Conservation (phyloP, 2,888 invertebrate species). For the Polylopha cassiicola region DNA sequence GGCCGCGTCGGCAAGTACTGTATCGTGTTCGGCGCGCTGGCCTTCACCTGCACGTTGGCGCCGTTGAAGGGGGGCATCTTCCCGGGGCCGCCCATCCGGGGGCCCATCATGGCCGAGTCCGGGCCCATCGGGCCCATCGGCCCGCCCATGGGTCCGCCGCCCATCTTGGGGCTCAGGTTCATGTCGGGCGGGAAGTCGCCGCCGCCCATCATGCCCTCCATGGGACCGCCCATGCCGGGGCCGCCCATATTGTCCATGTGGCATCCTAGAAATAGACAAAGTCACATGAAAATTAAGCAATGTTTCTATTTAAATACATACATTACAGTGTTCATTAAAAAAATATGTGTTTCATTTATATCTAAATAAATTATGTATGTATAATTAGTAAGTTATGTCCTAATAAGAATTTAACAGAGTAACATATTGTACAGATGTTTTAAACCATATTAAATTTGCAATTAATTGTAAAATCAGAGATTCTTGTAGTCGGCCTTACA, state of each 20-base stretch:
- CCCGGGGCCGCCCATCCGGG: conserved; percentile 77
- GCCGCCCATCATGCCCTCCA: conserved; percentile 74
- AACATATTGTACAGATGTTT: no score
- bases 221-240: conserved; percentile 72
- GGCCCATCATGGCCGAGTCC: conserved; percentile 81
- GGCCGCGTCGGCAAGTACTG: conserved; percentile 97
- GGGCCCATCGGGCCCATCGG: conserved; percentile 72
- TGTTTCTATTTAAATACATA: background rate
- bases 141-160: conserved; percentile 72
- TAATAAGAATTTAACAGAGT: no score
- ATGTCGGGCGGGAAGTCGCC: conserved; percentile 72
- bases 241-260: conserved; percentile 74
- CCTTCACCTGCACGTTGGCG: conserved; percentile 93
- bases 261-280: conserved; percentile 47
- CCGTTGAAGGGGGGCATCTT: conserved; percentile 79
- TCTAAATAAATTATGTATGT: no score
- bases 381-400: no score
- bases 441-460: no score
- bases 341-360: no score
- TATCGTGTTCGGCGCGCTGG: conserved; percentile 97
- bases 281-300: background rate
- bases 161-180: conserved; percentile 82
- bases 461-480: no score
- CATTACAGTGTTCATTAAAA: no score
- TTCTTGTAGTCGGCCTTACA: no score